A percentile compares a stretch with the other conserved stretches of the same genome.
Conservation (phyloP, 1,140 invertebrate species). For the Medauroidea extradentata region DNA sequence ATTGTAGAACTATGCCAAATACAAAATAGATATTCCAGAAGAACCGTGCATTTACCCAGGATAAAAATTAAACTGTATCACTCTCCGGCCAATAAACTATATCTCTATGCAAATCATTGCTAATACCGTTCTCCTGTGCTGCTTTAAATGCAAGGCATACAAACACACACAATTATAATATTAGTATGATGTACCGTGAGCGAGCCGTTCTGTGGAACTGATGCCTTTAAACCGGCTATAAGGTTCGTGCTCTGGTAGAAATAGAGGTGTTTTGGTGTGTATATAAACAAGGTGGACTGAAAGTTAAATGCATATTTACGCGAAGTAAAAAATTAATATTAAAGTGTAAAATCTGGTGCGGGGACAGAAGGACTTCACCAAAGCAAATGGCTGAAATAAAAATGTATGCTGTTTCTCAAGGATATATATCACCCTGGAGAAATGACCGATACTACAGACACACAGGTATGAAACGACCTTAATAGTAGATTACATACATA, state of each 20-base stretch:
- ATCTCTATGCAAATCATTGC: too few species aligned
- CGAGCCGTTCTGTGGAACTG: too few species aligned
- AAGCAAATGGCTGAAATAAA: slow-evolving; percentile 23
- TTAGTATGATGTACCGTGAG: too few species aligned
- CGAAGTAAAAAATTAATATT: slow-evolving; percentile 23
- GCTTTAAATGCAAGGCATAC: too few species aligned
- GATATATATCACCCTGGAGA: slow-evolving; percentile 2
- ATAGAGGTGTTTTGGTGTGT: slow-evolving; percentile 19
- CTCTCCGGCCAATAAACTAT: too few species aligned
- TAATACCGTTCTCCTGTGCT: too few species aligned
- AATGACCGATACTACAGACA: neutral
- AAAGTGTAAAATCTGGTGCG: slow-evolving; percentile 19
- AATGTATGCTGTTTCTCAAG: slow-evolving; percentile 15
- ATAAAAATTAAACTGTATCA: too few species aligned
- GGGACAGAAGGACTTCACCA: slow-evolving; percentile 15
- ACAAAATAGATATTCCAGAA: too few species aligned
- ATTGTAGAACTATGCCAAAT: too few species aligned
- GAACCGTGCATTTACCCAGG: too few species aligned
- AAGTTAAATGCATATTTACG: slow-evolving; percentile 23
- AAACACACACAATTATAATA: too few species aligned
- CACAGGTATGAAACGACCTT: slow-evolving; percentile 2
- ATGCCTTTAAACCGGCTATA: slow-evolving; percentile 5
- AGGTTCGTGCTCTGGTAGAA: slow-evolving; percentile 18
- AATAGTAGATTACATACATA: neutral
- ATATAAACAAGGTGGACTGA: slow-evolving; percentile 20